Conservation (phyloP, 2,797 vertebrate genomes). For the Enteromius trimaculatus region DNA sequence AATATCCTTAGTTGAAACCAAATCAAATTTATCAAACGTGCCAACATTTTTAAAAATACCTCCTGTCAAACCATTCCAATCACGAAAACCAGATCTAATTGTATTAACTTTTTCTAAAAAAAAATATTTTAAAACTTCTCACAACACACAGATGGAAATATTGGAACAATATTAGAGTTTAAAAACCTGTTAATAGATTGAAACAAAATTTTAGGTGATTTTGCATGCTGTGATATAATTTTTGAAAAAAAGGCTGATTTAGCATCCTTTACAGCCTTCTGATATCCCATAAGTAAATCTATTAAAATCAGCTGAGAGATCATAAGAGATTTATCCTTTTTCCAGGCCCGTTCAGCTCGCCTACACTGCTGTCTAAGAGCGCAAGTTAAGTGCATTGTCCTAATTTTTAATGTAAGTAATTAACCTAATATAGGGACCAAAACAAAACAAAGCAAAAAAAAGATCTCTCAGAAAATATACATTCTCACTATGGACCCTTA, state of each 20-base stretch:
- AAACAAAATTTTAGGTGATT: background rate
- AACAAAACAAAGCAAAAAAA: background rate
- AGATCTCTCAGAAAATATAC: background rate
- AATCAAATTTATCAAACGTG: background rate
- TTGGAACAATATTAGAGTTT: background rate
- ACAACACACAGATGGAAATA: background rate
- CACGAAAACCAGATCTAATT: background rate
- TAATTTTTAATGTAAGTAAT: too few species aligned
- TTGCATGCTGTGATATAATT: background rate
- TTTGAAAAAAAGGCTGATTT: background rate
- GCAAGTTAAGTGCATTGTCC: background rate
- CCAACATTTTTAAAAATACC: background rate
- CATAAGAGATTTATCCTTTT: background rate
- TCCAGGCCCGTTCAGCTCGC: background rate
- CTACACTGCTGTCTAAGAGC: background rate
- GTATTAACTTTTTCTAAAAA: background rate
- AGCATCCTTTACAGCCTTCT: background rate
- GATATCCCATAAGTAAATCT: background rate
- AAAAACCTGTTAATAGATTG: background rate
- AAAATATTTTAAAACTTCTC: background rate
- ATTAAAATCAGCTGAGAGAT: background rate
- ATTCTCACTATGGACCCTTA: background rate
- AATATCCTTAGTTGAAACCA: background rate
- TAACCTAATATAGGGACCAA: too few species aligned
- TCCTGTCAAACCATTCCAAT: background rate